Conservation (phyloP, 2,113 vertebrate genomes). For the Dasyornis broadbenti region DNA sequence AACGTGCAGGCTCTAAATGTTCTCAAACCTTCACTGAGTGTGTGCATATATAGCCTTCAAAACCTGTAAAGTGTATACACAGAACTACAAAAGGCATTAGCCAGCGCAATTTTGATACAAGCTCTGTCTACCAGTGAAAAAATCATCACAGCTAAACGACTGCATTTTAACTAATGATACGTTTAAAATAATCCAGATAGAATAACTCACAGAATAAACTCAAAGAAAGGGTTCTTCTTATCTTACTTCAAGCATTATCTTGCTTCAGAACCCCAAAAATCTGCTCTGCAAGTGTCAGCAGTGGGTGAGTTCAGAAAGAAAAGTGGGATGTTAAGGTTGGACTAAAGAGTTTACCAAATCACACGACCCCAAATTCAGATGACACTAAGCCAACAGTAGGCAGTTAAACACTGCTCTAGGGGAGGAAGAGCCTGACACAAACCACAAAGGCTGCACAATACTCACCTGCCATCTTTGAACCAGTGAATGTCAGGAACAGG, state of each 20-base stretch:
- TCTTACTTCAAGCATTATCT: not conserved
- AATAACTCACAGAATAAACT: not conserved
- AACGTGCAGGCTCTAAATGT: not conserved
- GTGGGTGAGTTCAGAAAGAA: not conserved
- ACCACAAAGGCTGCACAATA: not conserved
- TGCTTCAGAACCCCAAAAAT: not conserved
- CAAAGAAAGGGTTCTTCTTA: not conserved
- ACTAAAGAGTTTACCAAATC: not conserved
- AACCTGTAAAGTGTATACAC: not conserved
- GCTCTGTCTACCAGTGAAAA: not conserved
- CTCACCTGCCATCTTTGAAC: slow-evolving; percentile 96
- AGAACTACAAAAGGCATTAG: not conserved
- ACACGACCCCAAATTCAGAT: not conserved
- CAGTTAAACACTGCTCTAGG: not conserved
- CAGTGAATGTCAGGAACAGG: slow-evolving; percentile 89
- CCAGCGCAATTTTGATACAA: not conserved
- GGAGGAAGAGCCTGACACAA: not conserved
- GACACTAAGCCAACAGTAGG: not conserved
- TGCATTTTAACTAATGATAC: not conserved
- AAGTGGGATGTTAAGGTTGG: not conserved
- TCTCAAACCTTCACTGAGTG: not conserved
- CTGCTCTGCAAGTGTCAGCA: not conserved
- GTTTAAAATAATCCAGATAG: not conserved
- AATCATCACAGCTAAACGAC: not conserved
- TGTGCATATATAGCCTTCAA: not conserved